Conservation (phyloP, 1,140 invertebrate genomes). For the Microplitis mediator region DNA sequence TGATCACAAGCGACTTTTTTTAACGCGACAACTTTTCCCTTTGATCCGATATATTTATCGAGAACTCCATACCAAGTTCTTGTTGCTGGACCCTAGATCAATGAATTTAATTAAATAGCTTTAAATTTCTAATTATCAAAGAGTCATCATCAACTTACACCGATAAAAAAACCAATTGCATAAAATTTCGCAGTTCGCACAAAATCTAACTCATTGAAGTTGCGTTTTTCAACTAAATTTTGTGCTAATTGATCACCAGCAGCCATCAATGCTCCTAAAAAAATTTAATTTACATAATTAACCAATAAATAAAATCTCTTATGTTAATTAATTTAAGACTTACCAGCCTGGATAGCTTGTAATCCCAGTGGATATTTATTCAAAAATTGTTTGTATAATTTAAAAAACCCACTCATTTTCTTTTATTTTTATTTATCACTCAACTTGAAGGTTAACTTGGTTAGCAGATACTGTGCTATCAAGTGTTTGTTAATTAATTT, state of each 20-base stretch:
- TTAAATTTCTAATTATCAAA: constrained; percentile 23
- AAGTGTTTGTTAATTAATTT: no score
- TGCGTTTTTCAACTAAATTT: constrained; percentile 61
- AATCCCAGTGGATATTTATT: constrained; percentile 46
- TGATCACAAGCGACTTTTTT: constrained; percentile 83
- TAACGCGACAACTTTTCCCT: constrained; percentile 63
- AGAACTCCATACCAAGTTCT: constrained; percentile 74
- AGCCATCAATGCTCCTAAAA: constrained; percentile 64
- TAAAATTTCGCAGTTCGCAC: constrained; percentile 59
- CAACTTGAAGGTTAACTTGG: no score
- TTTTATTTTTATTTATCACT: not conserved
- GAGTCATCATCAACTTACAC: constrained; percentile 49
- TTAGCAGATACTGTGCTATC: no score
- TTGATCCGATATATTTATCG: constrained; percentile 65
- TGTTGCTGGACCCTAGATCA: constrained; percentile 72
- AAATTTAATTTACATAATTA: constrained; percentile 15
- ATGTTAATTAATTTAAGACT: constrained; percentile 17
- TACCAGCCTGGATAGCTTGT: constrained; percentile 57
- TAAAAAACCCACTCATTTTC: constrained; percentile 43
- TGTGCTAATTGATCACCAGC: constrained; percentile 67
- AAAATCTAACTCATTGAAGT: constrained; percentile 57
- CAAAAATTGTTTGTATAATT: constrained; percentile 44
- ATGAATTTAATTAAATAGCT: constrained; percentile 27
- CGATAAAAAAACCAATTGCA: constrained; percentile 60
- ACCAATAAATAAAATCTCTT: constrained; percentile 15